Conservation (phyloP, 2,797 vertebrate species). For the Anguilla pacifica region DNA sequence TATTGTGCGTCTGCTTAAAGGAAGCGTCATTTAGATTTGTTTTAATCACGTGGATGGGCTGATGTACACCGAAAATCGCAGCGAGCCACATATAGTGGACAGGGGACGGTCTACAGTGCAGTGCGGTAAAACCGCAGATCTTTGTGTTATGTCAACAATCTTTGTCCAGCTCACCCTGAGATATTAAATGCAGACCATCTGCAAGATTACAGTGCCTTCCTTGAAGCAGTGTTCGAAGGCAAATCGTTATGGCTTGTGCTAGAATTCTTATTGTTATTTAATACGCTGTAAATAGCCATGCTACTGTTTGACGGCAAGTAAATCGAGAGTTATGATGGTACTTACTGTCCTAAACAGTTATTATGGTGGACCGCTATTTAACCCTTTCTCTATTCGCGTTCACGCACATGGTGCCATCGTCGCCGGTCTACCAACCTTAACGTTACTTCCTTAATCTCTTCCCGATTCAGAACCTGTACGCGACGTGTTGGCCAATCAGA, state of each 20-base stretch:
- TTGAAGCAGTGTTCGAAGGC: background rate
- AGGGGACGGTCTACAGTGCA: background rate
- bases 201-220: too few species aligned
- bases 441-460: background rate
- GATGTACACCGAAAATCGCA: background rate
- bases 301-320: background rate
- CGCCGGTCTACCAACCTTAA: constrained; percentile 18
- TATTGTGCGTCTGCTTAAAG: background rate
- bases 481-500: background rate
- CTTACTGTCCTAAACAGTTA: background rate
- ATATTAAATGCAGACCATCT: too few species aligned
- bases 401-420: background rate
- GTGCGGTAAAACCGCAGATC: background rate
- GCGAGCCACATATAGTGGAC: background rate
- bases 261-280: background rate
- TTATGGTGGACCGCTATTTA: background rate
- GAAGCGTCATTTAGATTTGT: background rate
- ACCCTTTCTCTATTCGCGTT: background rate
- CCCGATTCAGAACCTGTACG: background rate
- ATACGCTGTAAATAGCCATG: background rate
- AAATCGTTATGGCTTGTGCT: background rate
- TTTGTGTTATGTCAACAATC: background rate
- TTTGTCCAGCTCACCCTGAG: background rate
- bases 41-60: background rate
- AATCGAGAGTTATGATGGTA: background rate